Evolutionary conservation across 2,888 invertebrate species (phyloP).

Genomic region (Yponomeuta evonymella): DNA sequence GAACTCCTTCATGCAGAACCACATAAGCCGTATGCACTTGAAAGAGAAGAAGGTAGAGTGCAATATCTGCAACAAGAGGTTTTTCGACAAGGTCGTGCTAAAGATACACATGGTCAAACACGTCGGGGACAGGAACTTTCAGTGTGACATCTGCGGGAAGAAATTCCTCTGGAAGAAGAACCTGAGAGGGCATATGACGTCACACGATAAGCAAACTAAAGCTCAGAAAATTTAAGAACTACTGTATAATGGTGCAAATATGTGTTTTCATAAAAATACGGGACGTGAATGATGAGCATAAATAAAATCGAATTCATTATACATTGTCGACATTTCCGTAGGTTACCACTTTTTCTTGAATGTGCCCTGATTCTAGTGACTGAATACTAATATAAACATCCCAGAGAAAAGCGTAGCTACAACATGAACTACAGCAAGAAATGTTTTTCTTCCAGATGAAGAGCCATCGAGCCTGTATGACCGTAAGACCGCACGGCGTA

Average conservation of each 20-base stretch:
- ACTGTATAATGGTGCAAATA: no score
- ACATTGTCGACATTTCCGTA: no score
- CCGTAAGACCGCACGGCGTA: conserved; percentile 44
- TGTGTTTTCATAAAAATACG: no score
- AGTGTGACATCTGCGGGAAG: conserved; percentile 61
- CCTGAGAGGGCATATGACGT: conserved; percentile 59
- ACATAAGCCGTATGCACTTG: conserved; percentile 54
- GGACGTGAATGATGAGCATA: no score
- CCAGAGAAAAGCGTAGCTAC: neutral
- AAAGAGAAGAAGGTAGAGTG: conserved; percentile 16
- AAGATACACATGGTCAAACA: conserved; percentile 44
- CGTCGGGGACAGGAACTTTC: conserved; percentile 45
- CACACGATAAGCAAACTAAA: conserved; percentile 40
- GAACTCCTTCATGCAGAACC: conserved; percentile 50
- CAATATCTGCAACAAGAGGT: conserved; percentile 22
- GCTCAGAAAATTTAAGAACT: neutral
- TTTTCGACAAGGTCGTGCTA: conserved; percentile 21
- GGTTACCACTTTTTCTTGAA: neutral
- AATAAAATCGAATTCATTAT: no score
- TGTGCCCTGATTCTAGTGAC: neutral
- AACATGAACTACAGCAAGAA: conserved; percentile 14
- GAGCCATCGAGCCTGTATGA: conserved; percentile 38
- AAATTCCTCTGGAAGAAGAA: conserved; percentile 62
- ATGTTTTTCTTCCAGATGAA: conserved; percentile 14
- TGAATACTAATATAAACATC: neutral